Evolutionary conservation across 1,140 invertebrate genomes (phyloP).

Genomic region (Myzus persicae): DNA sequence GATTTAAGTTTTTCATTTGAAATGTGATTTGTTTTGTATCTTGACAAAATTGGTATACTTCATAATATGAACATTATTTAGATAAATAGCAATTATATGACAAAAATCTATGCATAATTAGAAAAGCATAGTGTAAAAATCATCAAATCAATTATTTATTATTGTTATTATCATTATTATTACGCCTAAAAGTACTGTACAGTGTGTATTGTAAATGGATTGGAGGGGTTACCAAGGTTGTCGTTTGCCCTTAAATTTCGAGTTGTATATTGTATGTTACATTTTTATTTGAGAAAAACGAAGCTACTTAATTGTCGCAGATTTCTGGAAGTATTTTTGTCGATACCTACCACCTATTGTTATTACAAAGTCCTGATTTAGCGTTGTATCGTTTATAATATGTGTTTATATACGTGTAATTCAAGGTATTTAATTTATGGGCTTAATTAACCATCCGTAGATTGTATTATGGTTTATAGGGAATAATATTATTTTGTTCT

Average conservation of each 20-base stretch:
- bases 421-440: not conserved
- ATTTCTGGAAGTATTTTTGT: too few relatives aligned
- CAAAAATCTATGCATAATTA: not conserved
- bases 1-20: not conserved
- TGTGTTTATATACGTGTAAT: not conserved
- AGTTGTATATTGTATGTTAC: too few relatives aligned
- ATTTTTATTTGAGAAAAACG: too few relatives aligned
- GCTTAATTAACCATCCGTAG: not conserved
- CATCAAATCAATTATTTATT: not conserved
- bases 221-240: not conserved
- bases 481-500: not conserved
- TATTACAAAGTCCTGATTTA: not conserved
- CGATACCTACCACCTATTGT: too few relatives aligned
- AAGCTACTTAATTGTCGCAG: too few relatives aligned
- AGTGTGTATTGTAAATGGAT: not conserved
- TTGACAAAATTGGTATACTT: too few relatives aligned
- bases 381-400: not conserved
- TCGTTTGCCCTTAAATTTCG: not conserved
- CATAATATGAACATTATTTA: too few relatives aligned
- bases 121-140: too few relatives aligned
- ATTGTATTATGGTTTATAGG: not conserved
- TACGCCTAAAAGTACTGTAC: too few relatives aligned
- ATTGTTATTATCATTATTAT: not conserved
- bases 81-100: too few relatives aligned
- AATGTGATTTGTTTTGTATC: too few relatives aligned